Conservation (phyloP, 2,113 vertebrate genomes). For the Corvus hawaiiensis region DNA sequence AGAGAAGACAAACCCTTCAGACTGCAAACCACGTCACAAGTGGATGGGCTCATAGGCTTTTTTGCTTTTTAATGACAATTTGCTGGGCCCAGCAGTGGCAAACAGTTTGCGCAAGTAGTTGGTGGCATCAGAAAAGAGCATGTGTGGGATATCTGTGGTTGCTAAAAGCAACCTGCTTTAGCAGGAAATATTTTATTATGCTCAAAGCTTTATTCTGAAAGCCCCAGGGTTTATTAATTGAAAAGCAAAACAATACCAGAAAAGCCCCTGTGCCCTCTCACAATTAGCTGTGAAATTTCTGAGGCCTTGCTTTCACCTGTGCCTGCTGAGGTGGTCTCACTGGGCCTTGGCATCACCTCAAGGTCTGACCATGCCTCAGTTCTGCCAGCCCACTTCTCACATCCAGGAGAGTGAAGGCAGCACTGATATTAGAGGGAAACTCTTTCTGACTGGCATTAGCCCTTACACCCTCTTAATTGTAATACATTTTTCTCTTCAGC, state of each 20-base stretch:
- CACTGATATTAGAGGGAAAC: accelerated
- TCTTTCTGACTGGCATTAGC: not conserved
- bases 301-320: not conserved
- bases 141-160: not conserved
- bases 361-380: not conserved
- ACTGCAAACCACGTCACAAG: not conserved
- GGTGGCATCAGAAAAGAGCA: not conserved
- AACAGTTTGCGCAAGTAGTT: not conserved
- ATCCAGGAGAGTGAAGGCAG: not conserved
- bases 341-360: not conserved
- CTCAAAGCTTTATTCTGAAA: not conserved
- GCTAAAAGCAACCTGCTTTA: not conserved
- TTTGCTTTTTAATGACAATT: not conserved
- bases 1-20: not conserved
- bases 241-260: not conserved
- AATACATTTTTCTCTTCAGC: not conserved
- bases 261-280: not conserved
- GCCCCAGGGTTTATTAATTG: not conserved
- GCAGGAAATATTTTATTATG: not conserved
- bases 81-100: not conserved
- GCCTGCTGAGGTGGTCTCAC: accelerated
- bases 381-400: not conserved
- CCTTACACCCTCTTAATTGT: not conserved
- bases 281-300: not conserved
- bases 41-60: not conserved